Base-by-base conservation (phyloP, 1,140 invertebrate genomes). In the Drosophila grimshawi region DNA sequence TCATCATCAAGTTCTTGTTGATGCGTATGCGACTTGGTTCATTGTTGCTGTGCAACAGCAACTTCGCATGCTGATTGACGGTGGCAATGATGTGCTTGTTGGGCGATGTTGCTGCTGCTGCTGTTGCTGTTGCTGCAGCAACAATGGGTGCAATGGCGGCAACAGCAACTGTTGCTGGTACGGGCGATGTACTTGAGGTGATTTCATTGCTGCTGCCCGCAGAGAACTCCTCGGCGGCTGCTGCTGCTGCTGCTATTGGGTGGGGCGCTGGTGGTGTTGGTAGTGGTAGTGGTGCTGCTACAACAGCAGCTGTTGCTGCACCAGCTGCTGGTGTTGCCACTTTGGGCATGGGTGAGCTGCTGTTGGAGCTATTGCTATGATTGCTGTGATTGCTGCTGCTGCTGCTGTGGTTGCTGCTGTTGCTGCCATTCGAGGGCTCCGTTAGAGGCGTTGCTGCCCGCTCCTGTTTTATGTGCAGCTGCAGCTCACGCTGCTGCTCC, bases 141-240 rank as follows among this genome's bases (percentile, higher is more conserved):
- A 27, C 52, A 65, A 67, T 11, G 72, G 70, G 63, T 48, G 63
- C 56, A 51, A 53, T 41, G 64, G 73, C 4, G 62, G 71, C 39
- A 53, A 66, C 32, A 49, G 72, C 41, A 43, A 53, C 30, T 27
- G 39, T 43, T 48, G 63, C 41, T 19, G 92, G 91, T 60, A 86
- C 86, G n/a, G 94, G 94, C 8, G 94, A 94, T 30, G 94, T 94
- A 11, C 94, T 94, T 27, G 94, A 94, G 39, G 94, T 94, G 57
- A 94, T 94, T 82, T 94, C 94, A 80, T 94, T 94, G n/a, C 93
- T 94, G n/a, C 93, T 94, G 69, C 85, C 78, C 45, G 92, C 80
- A 0, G 91, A 91, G 57, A 90, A 91, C 46, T 92, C 92, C 53
- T 92, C 92, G 33, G 90, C 92, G 37, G 61, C 11, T 48, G 32